Evolutionary conservation across 2,888 invertebrate species (phyloP), one percentile per base, ranked within the genome.

Genomic region (Spatulosminthurus flaviceps): DNA sequence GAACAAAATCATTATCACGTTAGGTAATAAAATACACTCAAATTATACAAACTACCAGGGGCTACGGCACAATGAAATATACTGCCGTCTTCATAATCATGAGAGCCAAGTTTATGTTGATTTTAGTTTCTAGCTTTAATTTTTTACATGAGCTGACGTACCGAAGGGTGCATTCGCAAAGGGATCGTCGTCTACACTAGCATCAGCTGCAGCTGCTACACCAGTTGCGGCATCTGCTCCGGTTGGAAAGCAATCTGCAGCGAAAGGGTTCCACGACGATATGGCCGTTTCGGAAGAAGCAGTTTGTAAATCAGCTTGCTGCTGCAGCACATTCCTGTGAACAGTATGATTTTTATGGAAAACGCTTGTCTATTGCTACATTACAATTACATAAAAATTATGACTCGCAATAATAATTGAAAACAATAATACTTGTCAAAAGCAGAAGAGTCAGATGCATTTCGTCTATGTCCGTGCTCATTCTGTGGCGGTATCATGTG

Each of bases 361-460:
- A 21, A 21, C 22, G 21, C 7, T 61, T 61, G n/a, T 7, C 22
- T 61, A 21, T 61, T 61, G 7, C 13, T 61, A 7, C 22, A 13
- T 61, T 61, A 21, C 61, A 61, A 61, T 7, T 61, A 61, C 5
- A 43, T 74, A 24, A 24, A 60, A 26, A 7, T 5, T 34, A n/a
- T n/a, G 61, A 73, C 28, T 34, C 34, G 4, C 5, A 34, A 34
- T 7, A 4, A 7, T 34, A 9, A 21, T 60, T 7, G 7, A 64
- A 28, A 69, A 13, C 7, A 16, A 7, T 71, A 11, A 89, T 89
- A 93, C 93, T 93, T 93, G 87, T 92, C 93, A 86, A 93, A 93
- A 84, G 93, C 93, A 77, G 93, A 93, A 0, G 94, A 94, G 86
- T 95, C 95, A 87, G 94, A 94, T 88, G 93, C 93, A 87, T 94